A percentile compares a stretch with the other conserved stretches of the same genome.
These are phyloP conservation scores for Pristionchus maxplancki DNA, from an alignment of 2,888 invertebrate genomes.

Conservation along the genomic window DNA sequence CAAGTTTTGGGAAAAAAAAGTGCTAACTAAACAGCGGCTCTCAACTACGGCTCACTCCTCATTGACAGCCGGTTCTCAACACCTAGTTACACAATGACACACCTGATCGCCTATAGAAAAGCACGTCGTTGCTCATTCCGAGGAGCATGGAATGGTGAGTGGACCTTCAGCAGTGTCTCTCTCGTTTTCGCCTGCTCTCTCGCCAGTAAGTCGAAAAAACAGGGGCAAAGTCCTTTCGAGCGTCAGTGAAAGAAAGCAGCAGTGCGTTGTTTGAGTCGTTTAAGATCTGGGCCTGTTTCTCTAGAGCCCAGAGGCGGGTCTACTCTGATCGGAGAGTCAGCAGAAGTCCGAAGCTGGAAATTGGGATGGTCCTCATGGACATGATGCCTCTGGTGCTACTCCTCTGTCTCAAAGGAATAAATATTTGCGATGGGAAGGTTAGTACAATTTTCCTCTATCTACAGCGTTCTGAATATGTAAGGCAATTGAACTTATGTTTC, in stretches of 20 bases:
- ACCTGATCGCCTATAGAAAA: neutral
- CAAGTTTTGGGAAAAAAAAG: too few species aligned
- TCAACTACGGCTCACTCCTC: too few species aligned
- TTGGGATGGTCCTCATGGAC: neutral
- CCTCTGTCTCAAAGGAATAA: neutral
- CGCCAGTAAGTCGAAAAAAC: neutral
- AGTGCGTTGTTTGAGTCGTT: neutral
- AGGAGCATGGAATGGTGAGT: neutral
- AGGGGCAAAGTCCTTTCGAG: neutral
- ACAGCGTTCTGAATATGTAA: too few species aligned
- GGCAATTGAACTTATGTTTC: too few species aligned
- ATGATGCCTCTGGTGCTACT: neutral
- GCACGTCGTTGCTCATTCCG: neutral
- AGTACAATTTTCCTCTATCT: too few species aligned
- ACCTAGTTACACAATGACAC: neutral
- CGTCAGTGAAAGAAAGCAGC: neutral
- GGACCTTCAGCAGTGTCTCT: neutral
- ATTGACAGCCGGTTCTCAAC: too few species aligned
- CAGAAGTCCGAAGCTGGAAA: neutral
- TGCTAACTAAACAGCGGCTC: too few species aligned
- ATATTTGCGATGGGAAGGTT: neutral
- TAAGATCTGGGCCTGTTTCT: neutral
- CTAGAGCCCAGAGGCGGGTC: neutral
- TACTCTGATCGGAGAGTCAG: neutral
- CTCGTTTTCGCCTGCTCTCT: neutral